phyloP scores from a whole-genome alignment of 2,888 invertebrate genomes.

The Tachina lurida region DNA sequence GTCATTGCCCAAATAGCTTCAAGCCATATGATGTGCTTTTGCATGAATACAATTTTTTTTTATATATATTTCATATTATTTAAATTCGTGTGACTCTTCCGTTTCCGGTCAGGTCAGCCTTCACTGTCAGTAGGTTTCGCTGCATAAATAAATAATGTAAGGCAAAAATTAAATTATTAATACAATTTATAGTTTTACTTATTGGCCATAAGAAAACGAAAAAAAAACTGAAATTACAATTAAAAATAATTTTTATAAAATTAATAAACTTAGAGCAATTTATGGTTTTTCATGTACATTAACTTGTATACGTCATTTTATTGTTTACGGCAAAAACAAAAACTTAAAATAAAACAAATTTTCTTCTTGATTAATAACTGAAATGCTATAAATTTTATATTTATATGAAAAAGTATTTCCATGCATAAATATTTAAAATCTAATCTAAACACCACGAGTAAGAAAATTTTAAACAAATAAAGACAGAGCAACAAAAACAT shows the following conservation, averaged over 20 bases:
- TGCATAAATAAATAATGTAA: constrained; percentile 24
- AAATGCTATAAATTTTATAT: constrained; percentile 7
- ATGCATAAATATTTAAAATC: constrained; percentile 22
- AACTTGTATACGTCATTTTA: neutral
- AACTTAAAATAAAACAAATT: neutral
- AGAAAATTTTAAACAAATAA: neutral
- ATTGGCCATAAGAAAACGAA: neutral
- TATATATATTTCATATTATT: constrained; percentile 26
- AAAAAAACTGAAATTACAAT: neutral
- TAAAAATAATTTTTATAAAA: neutral
- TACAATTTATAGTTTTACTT: neutral
- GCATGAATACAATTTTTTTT: neutral
- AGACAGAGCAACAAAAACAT: neutral
- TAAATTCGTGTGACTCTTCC: constrained; percentile 46
- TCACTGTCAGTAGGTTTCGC: neutral
- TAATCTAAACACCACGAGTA: constrained; percentile 6
- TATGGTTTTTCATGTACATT: no score
- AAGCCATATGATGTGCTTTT: constrained; percentile 10
- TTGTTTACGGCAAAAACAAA: neutral
- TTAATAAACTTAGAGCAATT: no score
- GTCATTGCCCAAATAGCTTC: constrained; percentile 10
- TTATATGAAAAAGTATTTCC: neutral
- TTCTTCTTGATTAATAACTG: no score
- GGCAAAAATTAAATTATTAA: constrained; percentile 30
- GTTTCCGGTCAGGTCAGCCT: constrained; percentile 58